Base-by-base conservation (phyloP, 2,113 vertebrate genomes). In the Glaucidium brasilianum region DNA sequence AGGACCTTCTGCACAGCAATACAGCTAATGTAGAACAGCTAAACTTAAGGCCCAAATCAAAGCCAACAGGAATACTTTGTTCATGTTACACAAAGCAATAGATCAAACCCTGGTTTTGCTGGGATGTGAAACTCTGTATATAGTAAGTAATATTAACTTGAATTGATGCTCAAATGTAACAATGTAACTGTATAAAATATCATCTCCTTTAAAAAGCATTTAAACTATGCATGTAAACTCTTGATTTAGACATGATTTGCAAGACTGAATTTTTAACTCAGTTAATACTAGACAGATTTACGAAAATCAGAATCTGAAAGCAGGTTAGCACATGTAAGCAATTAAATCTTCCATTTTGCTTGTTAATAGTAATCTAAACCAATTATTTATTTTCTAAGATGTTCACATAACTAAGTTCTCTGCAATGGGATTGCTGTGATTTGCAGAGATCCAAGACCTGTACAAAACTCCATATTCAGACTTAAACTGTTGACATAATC, bases 261-360 rank as follows among this genome's bases (percentile, higher is more conserved):
- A 94, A 84, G 22, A 80, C 49, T 58, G 91, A 50, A 73, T 74
- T 96, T 96, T 97, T 93, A 92, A 90, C 91, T 92, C 15, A 58
- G 35, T 89, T 94, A 96, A 95, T 68, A 71, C 29, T 73, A 85
- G 47, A 47, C 41, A 90, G 59, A 92, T 81, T 74, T 53, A 35
- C 18, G 72, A 84, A 95, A 93, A 73, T 72, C 30, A 52, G 74
- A 76, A 73, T 85, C 85, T 90, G 79, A 95, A 95, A 95, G 64
- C 56, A 80, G 53, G 50, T 80, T 85, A 35, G 68, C 53, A 90
- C 45, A 96, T n/a, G 17, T 76, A 88, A 95, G 80, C 49, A 93
- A 85, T 85, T 52, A 73, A 45, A 68, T 91, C 32, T 95, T 97
- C 79, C 84, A 96, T 94, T 95, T 75, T 60, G 72, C 23, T 94